phyloP scores from a whole-genome alignment of 2,113 vertebrate species.

The Petrocephalus zakoni region DNA sequence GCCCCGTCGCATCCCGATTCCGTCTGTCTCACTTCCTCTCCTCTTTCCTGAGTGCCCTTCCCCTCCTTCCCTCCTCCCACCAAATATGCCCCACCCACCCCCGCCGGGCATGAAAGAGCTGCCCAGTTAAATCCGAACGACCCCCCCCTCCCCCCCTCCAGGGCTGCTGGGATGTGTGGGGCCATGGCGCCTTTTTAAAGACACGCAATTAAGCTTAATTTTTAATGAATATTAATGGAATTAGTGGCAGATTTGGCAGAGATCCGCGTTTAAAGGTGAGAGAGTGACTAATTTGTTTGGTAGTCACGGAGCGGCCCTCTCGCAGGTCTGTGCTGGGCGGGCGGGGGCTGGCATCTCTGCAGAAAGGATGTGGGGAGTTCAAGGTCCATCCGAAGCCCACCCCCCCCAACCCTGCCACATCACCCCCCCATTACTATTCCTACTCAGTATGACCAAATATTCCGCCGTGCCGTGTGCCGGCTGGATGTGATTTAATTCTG shows the following conservation, averaged over 20 bases:
- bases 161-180: conserved; percentile 24
- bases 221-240: conserved; percentile 75
- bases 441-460: conserved; percentile 10
- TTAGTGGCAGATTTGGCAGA: conserved; percentile 63
- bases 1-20: too few relatives aligned
- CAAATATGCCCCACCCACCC: neutral
- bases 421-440: neutral
- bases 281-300: conserved; percentile 60
- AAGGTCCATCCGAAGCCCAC: neutral
- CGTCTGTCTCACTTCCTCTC: neutral
- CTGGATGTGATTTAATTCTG: conserved; percentile 20
- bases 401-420: neutral
- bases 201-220: conserved; percentile 69
- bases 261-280: conserved; percentile 62
- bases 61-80: neutral
- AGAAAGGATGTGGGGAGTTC: neutral
- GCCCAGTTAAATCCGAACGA: conserved; percentile 14
- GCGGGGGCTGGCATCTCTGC: conserved; percentile 3
- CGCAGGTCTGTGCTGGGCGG: conserved; percentile 26
- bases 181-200: conserved; percentile 46
- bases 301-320: conserved; percentile 54
- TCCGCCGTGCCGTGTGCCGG: neutral
- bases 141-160: conserved; percentile 34
- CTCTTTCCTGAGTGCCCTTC: neutral
- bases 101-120: neutral